Conservation (phyloP, 2,888 invertebrate species). For the Heteropelma amictum region DNA sequence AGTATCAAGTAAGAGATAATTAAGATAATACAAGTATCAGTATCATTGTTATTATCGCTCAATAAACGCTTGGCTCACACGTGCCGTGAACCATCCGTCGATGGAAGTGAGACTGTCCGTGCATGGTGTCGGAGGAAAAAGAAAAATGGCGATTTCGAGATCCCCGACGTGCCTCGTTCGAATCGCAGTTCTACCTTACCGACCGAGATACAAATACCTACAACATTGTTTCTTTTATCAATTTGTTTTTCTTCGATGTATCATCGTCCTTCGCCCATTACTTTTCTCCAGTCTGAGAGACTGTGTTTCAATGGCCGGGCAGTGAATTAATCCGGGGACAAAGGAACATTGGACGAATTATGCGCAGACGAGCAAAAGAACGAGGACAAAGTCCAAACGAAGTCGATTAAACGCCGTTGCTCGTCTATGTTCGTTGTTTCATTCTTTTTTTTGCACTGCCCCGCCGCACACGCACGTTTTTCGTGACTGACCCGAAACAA, state of each 20-base stretch:
- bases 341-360: conserved; percentile 42
- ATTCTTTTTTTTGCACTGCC: no score
- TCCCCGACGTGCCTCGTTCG: no score
- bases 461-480: no score
- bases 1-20: no score
- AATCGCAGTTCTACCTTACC: background rate
- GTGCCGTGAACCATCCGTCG: no score
- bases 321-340: conserved; percentile 16
- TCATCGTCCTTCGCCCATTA: background rate
- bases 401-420: conserved; percentile 20
- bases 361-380: conserved; percentile 29
- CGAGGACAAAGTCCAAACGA: conserved; percentile 30
- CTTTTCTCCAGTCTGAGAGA: background rate
- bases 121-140: no score
- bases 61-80: no score
- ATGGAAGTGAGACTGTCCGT: no score
- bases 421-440: background rate
- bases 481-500: no score
- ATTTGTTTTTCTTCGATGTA: background rate
- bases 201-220: background rate
- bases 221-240: background rate
- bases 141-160: no score
- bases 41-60: no score
- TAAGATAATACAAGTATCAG: no score
- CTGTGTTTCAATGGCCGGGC: background rate